phyloP scores from a whole-genome alignment of 2,113 vertebrate genomes.

The Gulo gulo region DNA sequence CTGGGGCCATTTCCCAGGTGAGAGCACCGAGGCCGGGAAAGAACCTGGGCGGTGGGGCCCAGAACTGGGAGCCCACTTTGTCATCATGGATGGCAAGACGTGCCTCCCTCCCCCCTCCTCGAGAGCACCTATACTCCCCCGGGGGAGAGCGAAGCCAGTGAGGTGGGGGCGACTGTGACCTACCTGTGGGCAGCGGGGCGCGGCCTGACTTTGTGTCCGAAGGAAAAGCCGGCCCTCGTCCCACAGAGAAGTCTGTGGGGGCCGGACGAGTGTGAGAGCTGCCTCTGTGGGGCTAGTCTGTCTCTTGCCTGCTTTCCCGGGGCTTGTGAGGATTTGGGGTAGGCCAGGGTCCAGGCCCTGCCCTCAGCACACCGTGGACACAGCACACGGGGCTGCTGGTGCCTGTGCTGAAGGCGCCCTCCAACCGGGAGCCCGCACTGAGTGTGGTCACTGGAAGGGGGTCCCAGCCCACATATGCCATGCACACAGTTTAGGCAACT shows the following conservation, averaged over 20 bases:
- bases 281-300: too few species aligned
- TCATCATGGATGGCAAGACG: not conserved
- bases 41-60: rapidly evolving
- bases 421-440: rapidly evolving
- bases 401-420: too few species aligned
- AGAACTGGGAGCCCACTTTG: too few species aligned
- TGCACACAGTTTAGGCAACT: not conserved
- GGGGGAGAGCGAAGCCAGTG: rapidly evolving
- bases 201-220: not conserved
- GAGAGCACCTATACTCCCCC: rapidly evolving
- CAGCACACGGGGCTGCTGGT: not conserved
- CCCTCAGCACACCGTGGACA: not conserved
- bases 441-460: not conserved
- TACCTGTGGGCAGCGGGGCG: rapidly evolving
- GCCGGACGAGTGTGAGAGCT: not conserved
- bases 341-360: not conserved
- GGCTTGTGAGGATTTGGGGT: rapidly evolving
- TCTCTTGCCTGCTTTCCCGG: rapidly evolving
- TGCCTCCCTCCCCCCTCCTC: too few species aligned
- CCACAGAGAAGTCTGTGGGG: not conserved
- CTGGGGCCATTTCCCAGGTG: not conserved
- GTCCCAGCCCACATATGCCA: rapidly evolving
- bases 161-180: too few species aligned
- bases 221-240: not conserved
- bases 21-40: not conserved